phyloP scores from a whole-genome alignment of 2,888 invertebrate species.

The Erebia ligea region DNA sequence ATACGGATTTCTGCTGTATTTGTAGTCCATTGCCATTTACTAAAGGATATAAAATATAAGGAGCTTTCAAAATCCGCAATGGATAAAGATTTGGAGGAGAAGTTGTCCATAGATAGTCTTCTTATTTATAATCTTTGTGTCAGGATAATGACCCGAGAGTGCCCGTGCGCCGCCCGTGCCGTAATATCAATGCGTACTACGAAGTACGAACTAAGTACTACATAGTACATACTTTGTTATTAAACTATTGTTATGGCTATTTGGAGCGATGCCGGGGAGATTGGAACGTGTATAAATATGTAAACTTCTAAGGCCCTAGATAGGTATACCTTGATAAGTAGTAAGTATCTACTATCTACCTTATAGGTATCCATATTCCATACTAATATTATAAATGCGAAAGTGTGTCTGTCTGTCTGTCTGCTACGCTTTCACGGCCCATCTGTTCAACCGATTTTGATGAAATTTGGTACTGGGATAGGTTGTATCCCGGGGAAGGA shows the following conservation, averaged over 20 bases:
- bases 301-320: too few relatives aligned
- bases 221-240: conserved; percentile 36
- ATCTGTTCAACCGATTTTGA: too few relatives aligned
- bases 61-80: conserved; percentile 16
- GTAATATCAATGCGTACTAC: conserved; percentile 46
- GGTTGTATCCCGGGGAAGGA: too few relatives aligned
- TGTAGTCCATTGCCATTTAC: conserved; percentile 26
- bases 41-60: background rate
- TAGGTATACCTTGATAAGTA: too few relatives aligned
- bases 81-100: conserved; percentile 11
- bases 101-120: conserved; percentile 18
- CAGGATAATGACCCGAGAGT: conserved; percentile 51
- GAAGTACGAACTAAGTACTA: conserved; percentile 31
- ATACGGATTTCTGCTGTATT: background rate
- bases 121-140: conserved; percentile 40
- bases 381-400: too few relatives aligned
- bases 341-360: too few relatives aligned
- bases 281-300: conserved; percentile 16
- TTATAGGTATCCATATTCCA: too few relatives aligned
- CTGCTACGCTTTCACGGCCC: too few relatives aligned
- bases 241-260: conserved; percentile 41
- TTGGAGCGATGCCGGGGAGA: conserved; percentile 20
- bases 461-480: too few relatives aligned
- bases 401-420: too few relatives aligned
- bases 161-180: conserved; percentile 42